Base-by-base conservation (phyloP, 1,140 invertebrate species). In the Drosophila chauvacae region DNA sequence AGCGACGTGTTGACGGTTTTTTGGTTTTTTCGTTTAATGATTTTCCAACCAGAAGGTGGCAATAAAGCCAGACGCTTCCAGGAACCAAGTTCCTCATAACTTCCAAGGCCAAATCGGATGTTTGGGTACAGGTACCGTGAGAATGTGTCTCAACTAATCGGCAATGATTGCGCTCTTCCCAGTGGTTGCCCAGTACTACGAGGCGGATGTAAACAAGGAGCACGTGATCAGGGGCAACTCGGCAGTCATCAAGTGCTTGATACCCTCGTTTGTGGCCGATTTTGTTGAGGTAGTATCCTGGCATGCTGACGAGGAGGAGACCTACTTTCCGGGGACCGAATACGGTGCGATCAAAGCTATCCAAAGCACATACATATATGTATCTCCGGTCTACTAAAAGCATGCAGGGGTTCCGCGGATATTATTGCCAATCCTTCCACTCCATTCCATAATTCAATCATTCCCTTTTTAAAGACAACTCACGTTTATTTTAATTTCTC, bases 161-260 rank as follows among this genome's bases (percentile, higher is more conserved):
- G 42, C 33, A 76, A 50, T 69, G 39, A 42, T 60, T 59, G 37
- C 42, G 33, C 60, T 58, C 39, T 66, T 86, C 83, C 13, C 77
- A 98, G 97, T 98, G 91, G 97, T 98, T 66, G 95, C 96, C 77
- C 97, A 98, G 93, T 95, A 96, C 90, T 98, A 97, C 93, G 96
- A 97, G 86, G 97, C 96, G 23, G 97, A 98, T 93, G 97, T 97
- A 63, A 97, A 97, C 93, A 98, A 98, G 93, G 97, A 98, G 82
- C 98, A 98, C 93, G 97, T 98, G 20, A 98, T 98, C 78, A 95
- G 96, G 83, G 97, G 97, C 56, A 98, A 98, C 93, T 96, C 97
- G 51, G 98, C 97, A 35, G 95, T 98, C 81, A 94, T 99, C 60
- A 98, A 97, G 92, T 99, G 98, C 94, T 95, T 96, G 90, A 97